Evolutionary conservation across 1,140 invertebrate species (phyloP), one percentile per base, ranked within the genome.

Genomic region (Bombus picipes): DNA sequence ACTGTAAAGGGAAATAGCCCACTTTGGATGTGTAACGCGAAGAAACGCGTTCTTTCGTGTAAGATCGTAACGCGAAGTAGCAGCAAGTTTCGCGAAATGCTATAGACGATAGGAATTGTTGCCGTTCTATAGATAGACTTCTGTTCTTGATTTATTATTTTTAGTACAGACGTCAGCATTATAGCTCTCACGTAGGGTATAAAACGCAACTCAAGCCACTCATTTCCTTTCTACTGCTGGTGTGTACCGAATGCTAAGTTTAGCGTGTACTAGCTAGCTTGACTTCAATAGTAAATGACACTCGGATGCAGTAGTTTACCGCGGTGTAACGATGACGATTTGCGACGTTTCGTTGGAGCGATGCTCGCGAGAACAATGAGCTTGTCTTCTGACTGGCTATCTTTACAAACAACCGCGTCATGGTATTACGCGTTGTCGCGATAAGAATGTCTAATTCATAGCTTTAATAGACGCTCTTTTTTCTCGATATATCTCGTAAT

Each of bases 201-300:
- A 75, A 87, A 89, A 86, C 76, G 66, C 82, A 81, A 74, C 62
- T 68, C 88, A 66, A 87, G 81, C 85, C 70, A 53, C 74, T 89
- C 88, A 83, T 87, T 89, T 89, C 88, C 88, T 89, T 89, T 89
- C 84, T 77, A 87, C 62, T 18, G 62, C 65, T 34, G 57, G 66
- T 71, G 87, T 68, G 85, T 80, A 78, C 88, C 68, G 88, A 84
- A 87, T 89, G 88, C 89, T 89, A 89, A 90, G 88, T 90, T 89
- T 90, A 90, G 89, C 88, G 87, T 89, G 84, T 90, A 88, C 88
- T 43, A 37, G 80, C 88, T 77, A 43, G 89, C 79, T 86, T 85
- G 78, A 79, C 81, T 89, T 90, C 88, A 90, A 90, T 90, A 88
- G 89, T 90, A 90, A 90, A 90, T 90, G 89, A 90, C 89, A 90